phyloP scores from a whole-genome alignment of 2,888 invertebrate genomes.

The Ypsolopha scabrella region DNA sequence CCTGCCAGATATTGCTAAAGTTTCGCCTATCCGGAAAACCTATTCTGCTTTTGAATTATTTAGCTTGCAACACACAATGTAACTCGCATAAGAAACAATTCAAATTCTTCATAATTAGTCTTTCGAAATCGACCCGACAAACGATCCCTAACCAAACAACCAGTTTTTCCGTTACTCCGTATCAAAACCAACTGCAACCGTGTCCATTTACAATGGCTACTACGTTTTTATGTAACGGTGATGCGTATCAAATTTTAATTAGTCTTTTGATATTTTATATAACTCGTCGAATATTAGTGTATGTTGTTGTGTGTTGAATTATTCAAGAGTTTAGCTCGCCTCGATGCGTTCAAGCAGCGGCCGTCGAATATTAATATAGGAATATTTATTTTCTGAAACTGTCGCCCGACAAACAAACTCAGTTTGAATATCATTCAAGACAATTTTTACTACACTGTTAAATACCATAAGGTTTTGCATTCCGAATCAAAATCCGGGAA shows the following conservation, averaged over 20 bases:
- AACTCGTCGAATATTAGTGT: constrained; percentile 32
- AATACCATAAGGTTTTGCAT: background rate
- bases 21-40: constrained; percentile 22
- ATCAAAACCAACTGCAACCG: background rate
- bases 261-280: constrained; percentile 23
- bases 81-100: background rate
- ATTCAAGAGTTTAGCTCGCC: constrained; percentile 29
- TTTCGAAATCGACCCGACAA: background rate
- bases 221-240: background rate
- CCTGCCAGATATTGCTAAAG: constrained; percentile 38
- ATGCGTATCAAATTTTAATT: background rate
- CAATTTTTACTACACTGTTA: background rate
- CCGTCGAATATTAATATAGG: constrained; percentile 34
- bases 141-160: background rate
- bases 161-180: background rate
- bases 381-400: background rate
- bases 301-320: constrained; percentile 32
- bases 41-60: constrained; percentile 4
- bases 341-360: constrained; percentile 16
- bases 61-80: background rate
- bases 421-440: no score
- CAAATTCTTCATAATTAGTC: background rate
- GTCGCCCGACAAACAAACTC: background rate
- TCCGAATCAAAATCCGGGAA: background rate
- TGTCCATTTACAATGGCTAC: background rate